Evolutionary conservation across 1,140 invertebrate genomes (phyloP).

Genomic region (Drosophila sturtevanti): DNA sequence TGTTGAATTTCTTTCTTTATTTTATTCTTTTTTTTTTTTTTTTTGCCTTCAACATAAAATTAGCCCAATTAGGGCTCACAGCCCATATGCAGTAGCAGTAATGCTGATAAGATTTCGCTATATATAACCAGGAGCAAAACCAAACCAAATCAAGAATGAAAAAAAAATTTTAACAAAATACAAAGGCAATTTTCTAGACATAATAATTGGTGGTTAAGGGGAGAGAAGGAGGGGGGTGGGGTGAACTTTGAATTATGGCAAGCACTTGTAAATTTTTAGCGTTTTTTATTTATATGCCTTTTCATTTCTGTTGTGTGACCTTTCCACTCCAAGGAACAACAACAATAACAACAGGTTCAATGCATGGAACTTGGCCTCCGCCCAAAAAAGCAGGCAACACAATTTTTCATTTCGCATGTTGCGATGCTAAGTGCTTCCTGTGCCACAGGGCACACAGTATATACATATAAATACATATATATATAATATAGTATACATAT

Average conservation of each 20-base stretch:
- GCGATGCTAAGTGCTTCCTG: slow-evolving; percentile 77
- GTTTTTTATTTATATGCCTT: slow-evolving; percentile 69
- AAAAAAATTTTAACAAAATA: slow-evolving; percentile 3
- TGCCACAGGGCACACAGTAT: slow-evolving; percentile 29
- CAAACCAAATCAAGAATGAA: background rate
- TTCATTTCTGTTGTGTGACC: slow-evolving; percentile 56
- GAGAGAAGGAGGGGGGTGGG: slow-evolving; percentile 14
- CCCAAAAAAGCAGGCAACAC: slow-evolving; percentile 59
- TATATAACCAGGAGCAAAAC: slow-evolving; percentile 16
- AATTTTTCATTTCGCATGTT: slow-evolving; percentile 80
- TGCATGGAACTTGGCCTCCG: slow-evolving; percentile 35
- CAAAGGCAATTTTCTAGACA: slow-evolving; percentile 59
- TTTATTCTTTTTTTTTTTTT: too few species aligned
- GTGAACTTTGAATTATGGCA: slow-evolving; percentile 60
- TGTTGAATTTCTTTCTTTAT: slow-evolving; percentile 8
- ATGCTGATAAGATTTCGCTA: slow-evolving; percentile 40
- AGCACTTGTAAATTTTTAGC: slow-evolving; percentile 74
- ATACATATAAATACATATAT: background rate
- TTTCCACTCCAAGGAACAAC: slow-evolving; percentile 31
- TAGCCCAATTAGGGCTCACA: slow-evolving; percentile 45
- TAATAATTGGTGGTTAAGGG: slow-evolving; percentile 56
- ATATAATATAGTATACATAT: background rate
- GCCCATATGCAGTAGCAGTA: slow-evolving; percentile 51
- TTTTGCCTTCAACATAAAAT: slow-evolving; percentile 43
- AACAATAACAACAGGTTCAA: slow-evolving; percentile 54